Conservation (phyloP, 2,113 vertebrate genomes). For the Chaenocephalus aceratus region DNA sequence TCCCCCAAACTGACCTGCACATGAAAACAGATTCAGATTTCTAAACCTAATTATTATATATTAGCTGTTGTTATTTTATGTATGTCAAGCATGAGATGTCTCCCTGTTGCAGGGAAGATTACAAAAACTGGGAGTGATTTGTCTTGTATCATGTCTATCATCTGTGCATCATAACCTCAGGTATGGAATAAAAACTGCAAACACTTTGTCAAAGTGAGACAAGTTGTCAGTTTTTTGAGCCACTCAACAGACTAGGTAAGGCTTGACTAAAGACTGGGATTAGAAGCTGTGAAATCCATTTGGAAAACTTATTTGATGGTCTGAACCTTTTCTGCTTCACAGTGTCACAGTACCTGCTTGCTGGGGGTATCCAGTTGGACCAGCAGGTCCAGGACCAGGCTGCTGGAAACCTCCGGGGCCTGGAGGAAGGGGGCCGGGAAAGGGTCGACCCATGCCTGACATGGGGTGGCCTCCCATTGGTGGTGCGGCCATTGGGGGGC, state of each 20-base stretch:
- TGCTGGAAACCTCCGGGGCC: conserved; percentile 83
- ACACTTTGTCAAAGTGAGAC: too few species aligned
- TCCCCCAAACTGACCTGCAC: conserved; percentile 86
- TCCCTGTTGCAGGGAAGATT: too few species aligned
- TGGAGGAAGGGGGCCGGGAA: conserved; percentile 78
- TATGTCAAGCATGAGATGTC: not conserved
- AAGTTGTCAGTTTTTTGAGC: too few species aligned
- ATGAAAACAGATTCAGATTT: conserved; percentile 6
- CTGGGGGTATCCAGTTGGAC: conserved; percentile 85
- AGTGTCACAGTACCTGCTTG: conserved; percentile 83
- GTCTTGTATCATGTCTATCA: too few species aligned
- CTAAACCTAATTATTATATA: too few species aligned
- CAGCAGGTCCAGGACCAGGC: conserved; percentile 76
- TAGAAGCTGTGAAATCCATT: not conserved
- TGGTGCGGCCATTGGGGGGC: conserved; percentile 17
- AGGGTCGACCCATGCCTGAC: conserved; percentile 75
- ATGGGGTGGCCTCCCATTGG: conserved; percentile 18
- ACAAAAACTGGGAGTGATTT: too few species aligned
- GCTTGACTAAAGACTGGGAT: too few species aligned
- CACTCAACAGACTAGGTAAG: too few species aligned
- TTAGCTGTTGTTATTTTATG: conserved; percentile 1
- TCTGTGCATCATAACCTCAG: too few species aligned
- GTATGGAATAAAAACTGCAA: too few species aligned
- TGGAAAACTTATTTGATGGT: not conserved
- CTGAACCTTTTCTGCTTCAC: not conserved